Evolutionary conservation across 2,888 invertebrate species (phyloP).

Genomic region (Synanthedon myopaeformis): DNA sequence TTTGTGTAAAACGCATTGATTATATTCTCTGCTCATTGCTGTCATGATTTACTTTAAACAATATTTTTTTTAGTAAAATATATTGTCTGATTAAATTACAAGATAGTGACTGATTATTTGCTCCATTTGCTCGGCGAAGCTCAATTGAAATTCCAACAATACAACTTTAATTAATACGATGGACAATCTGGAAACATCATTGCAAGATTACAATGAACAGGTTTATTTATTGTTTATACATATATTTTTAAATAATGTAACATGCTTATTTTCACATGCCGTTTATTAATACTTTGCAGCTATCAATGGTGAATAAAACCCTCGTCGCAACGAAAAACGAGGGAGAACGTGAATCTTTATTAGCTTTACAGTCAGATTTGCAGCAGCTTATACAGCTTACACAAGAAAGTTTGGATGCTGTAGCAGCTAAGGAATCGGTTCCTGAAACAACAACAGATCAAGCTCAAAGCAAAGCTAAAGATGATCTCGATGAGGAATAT

Average conservation of each 20-base stretch:
- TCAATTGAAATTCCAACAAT: too few relatives aligned
- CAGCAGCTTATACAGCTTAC: constrained; percentile 78
- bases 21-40: too few relatives aligned
- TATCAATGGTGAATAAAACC: constrained; percentile 73
- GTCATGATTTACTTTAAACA: too few relatives aligned
- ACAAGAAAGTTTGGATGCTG: constrained; percentile 65
- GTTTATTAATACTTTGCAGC: constrained; percentile 40
- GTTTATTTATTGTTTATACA: constrained; percentile 18
- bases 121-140: too few relatives aligned
- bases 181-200: constrained; percentile 43
- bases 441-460: constrained; percentile 7
- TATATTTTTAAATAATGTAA: not conserved
- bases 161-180: constrained; percentile 12
- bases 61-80: too few relatives aligned
- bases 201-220: constrained; percentile 53
- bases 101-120: too few relatives aligned
- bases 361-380: constrained; percentile 73
- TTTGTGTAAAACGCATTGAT: too few relatives aligned
- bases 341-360: constrained; percentile 67
- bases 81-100: too few relatives aligned
- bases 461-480: constrained; percentile 15
- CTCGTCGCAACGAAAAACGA: constrained; percentile 53
- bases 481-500: constrained; percentile 70
- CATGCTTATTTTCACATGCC: constrained; percentile 2
- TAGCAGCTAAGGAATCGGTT: constrained; percentile 14